These are phyloP conservation scores for Dendrocincla fuliginosa DNA, from an alignment of 2,797 vertebrate species.

Conservation along the genomic window DNA sequence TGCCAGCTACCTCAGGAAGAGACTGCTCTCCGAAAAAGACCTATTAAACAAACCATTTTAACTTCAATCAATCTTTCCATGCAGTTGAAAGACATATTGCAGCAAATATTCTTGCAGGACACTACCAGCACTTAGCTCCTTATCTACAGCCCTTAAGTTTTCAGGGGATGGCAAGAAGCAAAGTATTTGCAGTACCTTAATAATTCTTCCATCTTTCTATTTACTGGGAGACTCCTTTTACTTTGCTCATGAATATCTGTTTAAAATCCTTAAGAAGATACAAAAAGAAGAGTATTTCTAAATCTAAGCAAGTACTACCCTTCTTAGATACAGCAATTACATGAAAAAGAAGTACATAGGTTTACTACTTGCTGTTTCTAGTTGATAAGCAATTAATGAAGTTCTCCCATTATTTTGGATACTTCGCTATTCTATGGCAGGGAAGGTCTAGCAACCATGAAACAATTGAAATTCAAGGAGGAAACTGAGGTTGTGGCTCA, in stretches of 20 bases:
- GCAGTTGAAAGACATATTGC: background rate
- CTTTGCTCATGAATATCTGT: background rate
- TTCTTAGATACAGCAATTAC: background rate
- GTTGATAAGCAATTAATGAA: background rate
- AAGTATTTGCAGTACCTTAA: background rate
- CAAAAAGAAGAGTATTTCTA: background rate
- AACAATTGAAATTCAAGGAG: background rate
- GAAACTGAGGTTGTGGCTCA: slow-evolving; percentile 21
- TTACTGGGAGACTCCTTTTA: background rate
- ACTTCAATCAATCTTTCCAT: background rate
- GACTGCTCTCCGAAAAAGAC: background rate
- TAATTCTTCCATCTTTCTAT: background rate
- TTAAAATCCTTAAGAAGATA: background rate
- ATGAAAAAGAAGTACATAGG: background rate
- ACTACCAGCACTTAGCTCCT: background rate
- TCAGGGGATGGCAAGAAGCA: background rate
- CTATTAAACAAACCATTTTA: background rate
- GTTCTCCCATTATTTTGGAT: background rate
- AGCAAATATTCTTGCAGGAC: background rate
- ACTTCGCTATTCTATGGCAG: background rate
- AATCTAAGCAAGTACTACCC: background rate
- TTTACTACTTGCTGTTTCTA: background rate
- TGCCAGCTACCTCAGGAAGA: background rate
- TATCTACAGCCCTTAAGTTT: background rate
- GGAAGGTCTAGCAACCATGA: background rate